These are phyloP conservation scores for Percopsis omiscomaycus DNA, from an alignment of 2,797 vertebrate genomes.

Conservation along the genomic window DNA sequence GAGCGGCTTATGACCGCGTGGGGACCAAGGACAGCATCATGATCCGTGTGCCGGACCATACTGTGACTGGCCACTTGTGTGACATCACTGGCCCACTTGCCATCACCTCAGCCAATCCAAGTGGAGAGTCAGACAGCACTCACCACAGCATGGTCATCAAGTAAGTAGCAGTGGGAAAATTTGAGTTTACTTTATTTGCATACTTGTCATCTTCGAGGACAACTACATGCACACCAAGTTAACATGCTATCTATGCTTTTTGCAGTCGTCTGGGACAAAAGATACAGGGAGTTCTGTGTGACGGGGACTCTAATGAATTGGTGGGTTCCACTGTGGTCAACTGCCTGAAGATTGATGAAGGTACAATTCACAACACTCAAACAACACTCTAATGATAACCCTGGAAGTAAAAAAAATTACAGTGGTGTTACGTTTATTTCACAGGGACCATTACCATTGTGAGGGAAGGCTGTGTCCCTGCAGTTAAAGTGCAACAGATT, in stretches of 20 bases:
- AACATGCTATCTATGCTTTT: slow-evolving; percentile 8
- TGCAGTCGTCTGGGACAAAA: slow-evolving; percentile 85
- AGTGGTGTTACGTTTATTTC: slow-evolving; percentile 7
- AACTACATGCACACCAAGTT: neutral
- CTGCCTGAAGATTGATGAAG: slow-evolving; percentile 86
- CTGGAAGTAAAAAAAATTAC: neutral
- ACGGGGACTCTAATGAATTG: slow-evolving; percentile 85
- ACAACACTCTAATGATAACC: neutral
- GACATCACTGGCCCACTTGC: slow-evolving; percentile 87
- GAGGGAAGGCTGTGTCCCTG: slow-evolving; percentile 86
- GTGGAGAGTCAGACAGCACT: slow-evolving; percentile 87
- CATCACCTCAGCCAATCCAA: slow-evolving; percentile 90
- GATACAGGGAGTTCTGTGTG: slow-evolving; percentile 87
- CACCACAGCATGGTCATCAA: slow-evolving; percentile 89
- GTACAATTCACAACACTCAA: slow-evolving; percentile 49
- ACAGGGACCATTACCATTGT: slow-evolving; percentile 82
- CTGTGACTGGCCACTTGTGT: slow-evolving; percentile 83
- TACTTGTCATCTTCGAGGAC: neutral
- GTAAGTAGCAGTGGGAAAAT: slow-evolving; percentile 62
- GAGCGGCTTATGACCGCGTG: slow-evolving; percentile 83
- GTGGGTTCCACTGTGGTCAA: slow-evolving; percentile 88
- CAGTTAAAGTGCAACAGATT: slow-evolving; percentile 79
- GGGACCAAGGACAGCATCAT: slow-evolving; percentile 90
- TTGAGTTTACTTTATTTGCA: neutral
- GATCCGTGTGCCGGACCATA: slow-evolving; percentile 90